A percentile compares a stretch with the other conserved stretches of the same genome.
phyloP scores from a whole-genome alignment of 1,140 invertebrate genomes.

The Bemisia tabaci region DNA sequence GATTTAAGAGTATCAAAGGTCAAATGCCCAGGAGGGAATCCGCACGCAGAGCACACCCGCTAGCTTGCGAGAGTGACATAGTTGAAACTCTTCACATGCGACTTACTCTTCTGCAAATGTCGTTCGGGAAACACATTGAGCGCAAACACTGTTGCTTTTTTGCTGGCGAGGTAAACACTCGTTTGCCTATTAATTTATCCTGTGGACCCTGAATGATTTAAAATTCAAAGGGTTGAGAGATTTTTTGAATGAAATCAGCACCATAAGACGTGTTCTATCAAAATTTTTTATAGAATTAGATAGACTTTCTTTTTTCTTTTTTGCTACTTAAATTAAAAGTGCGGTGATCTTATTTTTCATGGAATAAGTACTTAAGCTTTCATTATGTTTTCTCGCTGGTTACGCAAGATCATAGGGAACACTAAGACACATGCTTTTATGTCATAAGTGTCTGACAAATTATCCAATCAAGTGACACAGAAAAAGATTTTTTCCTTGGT shows the following conservation, averaged over 20 bases:
- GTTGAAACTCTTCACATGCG: conserved; percentile 81
- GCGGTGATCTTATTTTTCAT: too few relatives aligned
- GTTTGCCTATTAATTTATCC: neutral
- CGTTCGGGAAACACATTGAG: conserved; percentile 82
- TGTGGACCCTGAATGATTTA: neutral
- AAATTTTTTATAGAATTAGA: neutral
- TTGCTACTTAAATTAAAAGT: too few relatives aligned
- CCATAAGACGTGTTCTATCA: neutral
- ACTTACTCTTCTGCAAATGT: conserved; percentile 72
- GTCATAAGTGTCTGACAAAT: too few relatives aligned
- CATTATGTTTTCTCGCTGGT: too few relatives aligned
- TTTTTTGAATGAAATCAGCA: neutral
- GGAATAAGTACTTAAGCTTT: too few relatives aligned
- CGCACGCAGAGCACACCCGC: conserved; percentile 62
- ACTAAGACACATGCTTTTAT: too few relatives aligned
- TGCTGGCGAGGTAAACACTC: conserved; percentile 58
- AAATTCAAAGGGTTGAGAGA: neutral
- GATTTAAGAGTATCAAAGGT: conserved; percentile 63
- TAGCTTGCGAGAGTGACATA: conserved; percentile 76
- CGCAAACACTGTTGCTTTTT: conserved; percentile 81
- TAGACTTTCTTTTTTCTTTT: too few relatives aligned
- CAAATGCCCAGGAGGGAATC: conserved; percentile 79
- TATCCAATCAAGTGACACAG: too few relatives aligned
- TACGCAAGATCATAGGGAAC: too few relatives aligned
- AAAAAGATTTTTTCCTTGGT: too few relatives aligned